A percentile compares a stretch with the other conserved stretches of the same genome.
phyloP scores from a whole-genome alignment of 2,113 vertebrate species.

The Eupsittula cactorum region DNA sequence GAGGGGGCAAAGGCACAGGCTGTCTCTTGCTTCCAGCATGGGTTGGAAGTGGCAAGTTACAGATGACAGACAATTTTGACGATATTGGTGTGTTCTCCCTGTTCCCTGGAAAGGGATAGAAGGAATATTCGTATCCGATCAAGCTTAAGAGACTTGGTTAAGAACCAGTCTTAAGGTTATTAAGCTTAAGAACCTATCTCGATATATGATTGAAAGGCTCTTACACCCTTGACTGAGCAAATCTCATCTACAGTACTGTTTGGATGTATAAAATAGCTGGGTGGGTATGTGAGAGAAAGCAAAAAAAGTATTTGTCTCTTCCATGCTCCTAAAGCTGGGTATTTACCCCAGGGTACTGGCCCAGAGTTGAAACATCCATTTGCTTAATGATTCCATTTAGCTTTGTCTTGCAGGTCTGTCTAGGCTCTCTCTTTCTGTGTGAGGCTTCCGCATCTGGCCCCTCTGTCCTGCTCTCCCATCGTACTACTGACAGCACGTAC shows the following conservation, averaged over 20 bases:
- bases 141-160: background rate
- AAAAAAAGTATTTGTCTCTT: background rate
- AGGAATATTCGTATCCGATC: fast-evolving
- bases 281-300: background rate
- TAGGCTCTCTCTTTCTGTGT: background rate
- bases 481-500: background rate
- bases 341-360: background rate
- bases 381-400: background rate
- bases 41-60: background rate
- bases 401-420: background rate
- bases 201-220: background rate
- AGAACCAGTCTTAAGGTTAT: too few relatives aligned
- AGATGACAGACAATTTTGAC: background rate
- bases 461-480: background rate
- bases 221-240: background rate
- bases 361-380: background rate
- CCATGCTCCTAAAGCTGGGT: background rate
- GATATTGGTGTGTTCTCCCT: background rate
- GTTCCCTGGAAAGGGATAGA: background rate
- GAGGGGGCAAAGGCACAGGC: background rate
- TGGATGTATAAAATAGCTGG: background rate
- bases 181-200: too few relatives aligned
- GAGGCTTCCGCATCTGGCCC: background rate
- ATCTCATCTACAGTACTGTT: background rate
- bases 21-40: background rate